Conservation (phyloP, 2,888 invertebrate genomes). For the Caenorhabditis drosophilae region DNA sequence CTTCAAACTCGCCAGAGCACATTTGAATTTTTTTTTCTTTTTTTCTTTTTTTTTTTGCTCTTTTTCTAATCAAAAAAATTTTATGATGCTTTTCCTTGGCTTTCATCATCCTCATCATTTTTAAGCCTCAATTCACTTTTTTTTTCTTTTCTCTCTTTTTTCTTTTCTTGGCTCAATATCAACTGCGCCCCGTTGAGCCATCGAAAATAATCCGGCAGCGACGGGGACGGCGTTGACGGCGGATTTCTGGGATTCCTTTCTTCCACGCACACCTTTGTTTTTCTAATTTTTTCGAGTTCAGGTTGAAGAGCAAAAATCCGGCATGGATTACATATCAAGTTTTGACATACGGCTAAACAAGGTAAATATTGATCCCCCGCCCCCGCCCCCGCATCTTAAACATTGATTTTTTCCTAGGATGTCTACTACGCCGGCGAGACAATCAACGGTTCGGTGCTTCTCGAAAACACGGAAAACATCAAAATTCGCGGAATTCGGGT, state of each 20-base stretch:
- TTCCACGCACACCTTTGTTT: neutral
- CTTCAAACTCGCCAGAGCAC: too few relatives aligned
- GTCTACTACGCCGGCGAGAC: slow-evolving; percentile 81
- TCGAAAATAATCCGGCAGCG: too few relatives aligned
- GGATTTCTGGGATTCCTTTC: neutral
- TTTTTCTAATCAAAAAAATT: too few relatives aligned
- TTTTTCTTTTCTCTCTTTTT: neutral
- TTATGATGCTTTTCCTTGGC: too few relatives aligned
- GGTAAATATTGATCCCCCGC: slow-evolving; percentile 69
- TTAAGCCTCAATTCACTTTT: too few relatives aligned
- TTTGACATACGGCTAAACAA: slow-evolving; percentile 79
- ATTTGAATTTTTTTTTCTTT: too few relatives aligned
- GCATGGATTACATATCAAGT: slow-evolving; percentile 80
- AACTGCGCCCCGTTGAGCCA: too few relatives aligned
- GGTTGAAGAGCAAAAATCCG: slow-evolving; percentile 30
- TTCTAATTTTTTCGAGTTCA: slow-evolving; percentile 12
- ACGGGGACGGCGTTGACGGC: neutral
- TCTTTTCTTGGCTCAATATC: neutral
- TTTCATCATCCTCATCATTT: too few relatives aligned
- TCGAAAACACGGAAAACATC: slow-evolving; percentile 80
- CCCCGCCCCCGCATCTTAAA: slow-evolving; percentile 73
- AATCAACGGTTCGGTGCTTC: slow-evolving; percentile 77
- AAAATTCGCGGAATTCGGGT: slow-evolving; percentile 78
- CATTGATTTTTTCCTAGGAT: slow-evolving; percentile 77
- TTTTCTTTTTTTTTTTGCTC: too few relatives aligned